These are phyloP conservation scores for Leptobrachium ailaonicum DNA, from an alignment of 2,113 vertebrate species.

Conservation along the genomic window DNA sequence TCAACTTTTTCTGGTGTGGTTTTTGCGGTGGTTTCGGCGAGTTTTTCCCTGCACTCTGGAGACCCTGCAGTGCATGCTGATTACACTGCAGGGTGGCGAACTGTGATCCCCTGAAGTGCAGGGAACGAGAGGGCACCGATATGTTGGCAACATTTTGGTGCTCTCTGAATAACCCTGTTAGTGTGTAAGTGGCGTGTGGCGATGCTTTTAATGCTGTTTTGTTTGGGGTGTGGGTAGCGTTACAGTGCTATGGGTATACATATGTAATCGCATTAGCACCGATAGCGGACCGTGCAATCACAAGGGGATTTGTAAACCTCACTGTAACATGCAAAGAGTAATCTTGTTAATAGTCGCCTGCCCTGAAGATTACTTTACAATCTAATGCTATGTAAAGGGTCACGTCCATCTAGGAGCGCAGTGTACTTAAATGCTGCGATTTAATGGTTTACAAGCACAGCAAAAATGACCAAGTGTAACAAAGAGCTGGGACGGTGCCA, in stretches of 20 bases:
- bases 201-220: conserved; percentile 39
- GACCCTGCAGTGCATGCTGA: too few species aligned
- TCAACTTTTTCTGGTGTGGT: too few species aligned
- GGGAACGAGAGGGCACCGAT: too few species aligned
- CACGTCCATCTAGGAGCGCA: neutral
- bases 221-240: conserved; percentile 20
- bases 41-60: too few species aligned
- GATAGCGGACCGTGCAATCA: conserved; percentile 27
- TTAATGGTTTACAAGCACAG: neutral
- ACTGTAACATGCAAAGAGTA: conserved; percentile 28
- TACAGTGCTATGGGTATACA: conserved; percentile 34
- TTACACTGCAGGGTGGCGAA: too few species aligned
- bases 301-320: conserved; percentile 33
- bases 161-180: too few species aligned
- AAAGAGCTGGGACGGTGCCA: too few species aligned
- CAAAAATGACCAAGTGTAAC: too few species aligned
- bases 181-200: conserved; percentile 1
- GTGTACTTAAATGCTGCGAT: neutral
- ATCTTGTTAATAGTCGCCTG: conserved; percentile 38
- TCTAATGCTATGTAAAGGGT: neutral
- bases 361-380: conserved; percentile 20
- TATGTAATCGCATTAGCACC: conserved; percentile 45
- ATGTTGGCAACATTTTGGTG: too few species aligned
- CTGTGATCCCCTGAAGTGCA: too few species aligned
- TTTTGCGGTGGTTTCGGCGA: too few species aligned